Evolutionary conservation across 2,797 vertebrate species (phyloP), one percentile per base, ranked within the genome.

Genomic region (Melanotaenia trifasciata): DNA sequence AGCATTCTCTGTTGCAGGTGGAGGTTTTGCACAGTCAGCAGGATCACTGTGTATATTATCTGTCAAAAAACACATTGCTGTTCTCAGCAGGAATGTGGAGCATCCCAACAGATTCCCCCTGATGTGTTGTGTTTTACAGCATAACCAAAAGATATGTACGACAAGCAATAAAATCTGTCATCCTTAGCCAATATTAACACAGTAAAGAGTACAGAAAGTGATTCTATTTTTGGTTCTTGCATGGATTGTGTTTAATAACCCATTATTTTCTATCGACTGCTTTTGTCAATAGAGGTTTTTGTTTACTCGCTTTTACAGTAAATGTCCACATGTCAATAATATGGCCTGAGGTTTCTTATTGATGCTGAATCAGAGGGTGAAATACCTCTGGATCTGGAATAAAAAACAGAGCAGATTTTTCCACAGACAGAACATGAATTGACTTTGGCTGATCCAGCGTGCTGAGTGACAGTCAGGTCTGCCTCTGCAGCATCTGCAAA

Each of bases 21-120:
- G 67, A 74, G 45, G 51, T 51, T 50, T n/a, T 79, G 72, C 61
- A 13, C 1, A 24, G 65, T 87, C 89, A 90, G 84, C 76, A 18
- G 40, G 74, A 70, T 30, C 12, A 14, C 12, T 10, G 24, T 64
- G 67, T 86, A 85, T 76, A 84, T 84, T 73, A 73, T 86, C 70
- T 63, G 84, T 80, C 77, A 79, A 51, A 74, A n/a, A 82, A 75
- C 64, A 58, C 68, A n/a, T 11, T 80, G 73, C 79, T 81, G 84
- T 43, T 63, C 66, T 84, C 79, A 80, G 85, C 79, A 84, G 65
- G 68, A 83, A 66, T 35, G 26, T 33, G 11, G 28, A 58, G 54
- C 70, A 72, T 58, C 36, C 54, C 63, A n/a, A 30, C 51, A 79
- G 60, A 74, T 71, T 70, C 70, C 47, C 20, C 24, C 47, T 57